Evolutionary conservation across 2,797 vertebrate species (phyloP), one percentile per base, ranked within the genome.

Genomic region (Anguilla obscura): DNA sequence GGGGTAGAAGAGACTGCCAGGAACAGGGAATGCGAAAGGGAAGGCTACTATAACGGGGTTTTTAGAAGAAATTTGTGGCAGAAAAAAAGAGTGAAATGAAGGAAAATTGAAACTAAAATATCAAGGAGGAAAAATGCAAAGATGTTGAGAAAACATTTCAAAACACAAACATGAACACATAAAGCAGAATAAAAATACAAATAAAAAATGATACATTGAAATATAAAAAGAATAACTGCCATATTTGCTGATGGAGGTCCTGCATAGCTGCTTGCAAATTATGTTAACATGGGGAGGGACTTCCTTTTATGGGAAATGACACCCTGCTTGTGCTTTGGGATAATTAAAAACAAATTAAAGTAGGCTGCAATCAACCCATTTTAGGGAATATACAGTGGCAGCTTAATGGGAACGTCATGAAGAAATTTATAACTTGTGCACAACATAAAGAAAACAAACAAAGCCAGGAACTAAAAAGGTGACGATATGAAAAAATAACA

Each of bases 211-310:
- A 56, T 7, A 83, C n/a, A 50, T 21, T 50, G 86, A 36, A 82
- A 92, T 92, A 95, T 90, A 90, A 96, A 92, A 92, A 94, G 92
- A 96, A 91, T 90, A 86, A 94, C 89, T 95, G 93, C 91, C 91
- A 92, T 93, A 90, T 93, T 92, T 92, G 92, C 95, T 95, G 96
- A 95, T 91, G 94, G 94, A 96, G 97, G 96, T 92, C 94, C 95
- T 95, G 95, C 94, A 94, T 90, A 93, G 92, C 91, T 93, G 93
- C 91, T 92, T 69, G 71, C 56, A 50, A 74, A 85, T 63, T 85
- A 63, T 45, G 33, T 63, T 66, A 36, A 85, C 14, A 10, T 7
- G 7, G 9, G 45, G 45, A 9, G 18, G 79, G 79, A 18, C 40
- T 18, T 48, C 16, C 45, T 12, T 40, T 82, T 50, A 50, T 10